These are phyloP conservation scores for Drosophila mimetica DNA, from an alignment of 2,888 invertebrate genomes.

Conservation along the genomic window DNA sequence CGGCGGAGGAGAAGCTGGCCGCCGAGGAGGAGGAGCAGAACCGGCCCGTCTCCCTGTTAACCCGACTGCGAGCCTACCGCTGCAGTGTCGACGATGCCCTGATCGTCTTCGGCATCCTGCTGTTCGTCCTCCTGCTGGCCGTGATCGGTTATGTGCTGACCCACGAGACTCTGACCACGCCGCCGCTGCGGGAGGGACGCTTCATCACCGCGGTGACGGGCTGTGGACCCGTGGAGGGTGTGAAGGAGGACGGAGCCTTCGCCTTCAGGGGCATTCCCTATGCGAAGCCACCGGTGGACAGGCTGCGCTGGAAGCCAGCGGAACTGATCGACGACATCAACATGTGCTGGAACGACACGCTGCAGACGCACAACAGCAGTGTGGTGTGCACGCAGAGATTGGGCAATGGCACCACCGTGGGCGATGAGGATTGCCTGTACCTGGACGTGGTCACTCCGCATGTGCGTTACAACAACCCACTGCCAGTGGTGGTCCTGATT, in stretches of 20 bases:
- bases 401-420: slow-evolving; percentile 88
- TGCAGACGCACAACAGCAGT: slow-evolving; percentile 88
- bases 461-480: slow-evolving; percentile 90
- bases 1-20: slow-evolving; percentile 81
- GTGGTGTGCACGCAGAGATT: slow-evolving; percentile 89
- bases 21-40: slow-evolving; percentile 76
- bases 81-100: slow-evolving; percentile 88
- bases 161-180: slow-evolving; percentile 86
- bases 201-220: slow-evolving; percentile 90
- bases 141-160: slow-evolving; percentile 88
- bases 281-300: slow-evolving; percentile 89
- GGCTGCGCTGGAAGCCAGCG: slow-evolving; percentile 89
- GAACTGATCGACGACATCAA: slow-evolving; percentile 88
- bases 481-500: slow-evolving; percentile 93
- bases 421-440: slow-evolving; percentile 92
- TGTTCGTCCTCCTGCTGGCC: slow-evolving; percentile 87
- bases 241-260: slow-evolving; percentile 91
- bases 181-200: slow-evolving; percentile 89
- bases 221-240: slow-evolving; percentile 92
- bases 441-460: slow-evolving; percentile 93
- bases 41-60: slow-evolving; percentile 85
- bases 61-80: slow-evolving; percentile 88
- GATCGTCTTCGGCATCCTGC: slow-evolving; percentile 86
- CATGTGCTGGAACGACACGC: slow-evolving; percentile 92
- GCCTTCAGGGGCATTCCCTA: slow-evolving; percentile 93